phyloP scores from a whole-genome alignment of 2,888 invertebrate species.

The Nezara viridula region DNA sequence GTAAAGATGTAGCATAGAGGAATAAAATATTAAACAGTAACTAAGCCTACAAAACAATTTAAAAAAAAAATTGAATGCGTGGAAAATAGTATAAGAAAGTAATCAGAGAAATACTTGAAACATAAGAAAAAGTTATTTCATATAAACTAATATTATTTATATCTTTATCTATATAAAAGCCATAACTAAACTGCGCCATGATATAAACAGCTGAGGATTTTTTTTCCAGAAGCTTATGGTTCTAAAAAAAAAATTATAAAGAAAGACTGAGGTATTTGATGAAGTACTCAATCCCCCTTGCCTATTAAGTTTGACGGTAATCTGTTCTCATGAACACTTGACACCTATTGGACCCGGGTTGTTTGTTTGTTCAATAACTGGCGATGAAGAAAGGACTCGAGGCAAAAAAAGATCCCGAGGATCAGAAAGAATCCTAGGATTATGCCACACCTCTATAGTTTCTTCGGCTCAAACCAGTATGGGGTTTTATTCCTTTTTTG shows the following conservation, averaged over 20 bases:
- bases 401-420: constrained; percentile 9
- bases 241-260: neutral
- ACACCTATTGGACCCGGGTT: constrained; percentile 32
- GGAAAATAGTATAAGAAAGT: too few species aligned
- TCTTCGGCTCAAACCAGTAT: constrained; percentile 45
- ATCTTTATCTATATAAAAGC: neutral
- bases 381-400: constrained; percentile 30
- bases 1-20: too few species aligned
- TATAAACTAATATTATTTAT: too few species aligned
- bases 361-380: constrained; percentile 47
- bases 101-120: too few species aligned
- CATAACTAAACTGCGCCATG: neutral
- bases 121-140: too few species aligned
- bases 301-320: constrained; percentile 36
- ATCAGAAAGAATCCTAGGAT: constrained; percentile 48
- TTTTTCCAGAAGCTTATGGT: neutral
- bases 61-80: too few species aligned
- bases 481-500: constrained; percentile 36
- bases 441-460: constrained; percentile 48
- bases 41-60: too few species aligned
- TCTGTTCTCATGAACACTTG: constrained; percentile 44
- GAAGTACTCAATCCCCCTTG: constrained; percentile 44
- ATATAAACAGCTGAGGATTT: neutral
- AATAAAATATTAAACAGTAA: too few species aligned
- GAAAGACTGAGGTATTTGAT: constrained; percentile 28